phyloP scores from a whole-genome alignment of 2,113 vertebrate genomes.

The Pycnonotus jocosus region DNA sequence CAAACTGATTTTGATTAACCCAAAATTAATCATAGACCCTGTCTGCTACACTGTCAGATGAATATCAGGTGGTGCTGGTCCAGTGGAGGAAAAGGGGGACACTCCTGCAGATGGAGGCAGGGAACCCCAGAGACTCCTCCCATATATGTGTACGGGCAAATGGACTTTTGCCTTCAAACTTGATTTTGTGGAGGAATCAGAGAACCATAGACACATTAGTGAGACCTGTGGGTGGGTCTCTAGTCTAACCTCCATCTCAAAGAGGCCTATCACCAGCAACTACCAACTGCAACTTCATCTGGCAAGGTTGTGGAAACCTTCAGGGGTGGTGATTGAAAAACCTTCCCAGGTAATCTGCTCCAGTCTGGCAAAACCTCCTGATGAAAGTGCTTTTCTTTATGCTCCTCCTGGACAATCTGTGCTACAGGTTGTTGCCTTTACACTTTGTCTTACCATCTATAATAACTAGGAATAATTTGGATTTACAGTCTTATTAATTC shows the following conservation, averaged over 20 bases:
- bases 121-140: background rate
- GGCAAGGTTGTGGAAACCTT: background rate
- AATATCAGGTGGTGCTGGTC: background rate
- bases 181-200: background rate
- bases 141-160: accelerated
- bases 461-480: background rate
- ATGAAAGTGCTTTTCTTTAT: background rate
- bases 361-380: background rate
- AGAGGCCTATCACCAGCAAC: background rate
- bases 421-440: background rate
- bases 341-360: background rate
- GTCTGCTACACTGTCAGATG: accelerated
- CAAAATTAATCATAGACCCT: background rate
- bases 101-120: background rate
- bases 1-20: background rate
- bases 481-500: background rate
- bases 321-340: background rate
- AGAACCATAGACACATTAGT: background rate
- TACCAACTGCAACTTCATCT: background rate
- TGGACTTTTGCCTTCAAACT: background rate
- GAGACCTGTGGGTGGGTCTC: background rate
- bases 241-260: background rate
- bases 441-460: background rate
- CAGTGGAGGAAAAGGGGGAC: background rate
- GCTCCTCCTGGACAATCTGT: background rate